Percentiles rank a stretch among this genome's conserved stretches.
Evolutionary conservation across 2,888 invertebrate species (phyloP).

Genomic region (Drosophila kokeensis): DNA sequence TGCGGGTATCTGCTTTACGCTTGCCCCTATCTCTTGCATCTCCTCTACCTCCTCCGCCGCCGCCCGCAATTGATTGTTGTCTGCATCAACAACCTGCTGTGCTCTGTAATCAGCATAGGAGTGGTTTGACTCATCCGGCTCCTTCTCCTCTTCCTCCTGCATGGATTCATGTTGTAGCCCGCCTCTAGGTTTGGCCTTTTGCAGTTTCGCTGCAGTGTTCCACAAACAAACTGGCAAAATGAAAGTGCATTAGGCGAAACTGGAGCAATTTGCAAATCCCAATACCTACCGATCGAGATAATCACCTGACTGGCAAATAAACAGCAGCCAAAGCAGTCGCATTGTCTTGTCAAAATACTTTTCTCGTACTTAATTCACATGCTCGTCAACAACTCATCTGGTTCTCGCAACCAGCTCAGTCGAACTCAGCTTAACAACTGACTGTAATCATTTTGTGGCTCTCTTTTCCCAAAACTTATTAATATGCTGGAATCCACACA

Average conservation of each 20-base stretch:
- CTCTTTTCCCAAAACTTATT: constrained; percentile 36
- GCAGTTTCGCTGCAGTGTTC: constrained; percentile 70
- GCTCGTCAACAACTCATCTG: background rate
- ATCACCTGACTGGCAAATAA: constrained; percentile 70
- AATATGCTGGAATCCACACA: constrained; percentile 63
- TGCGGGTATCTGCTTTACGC: constrained; percentile 60
- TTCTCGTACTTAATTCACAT: constrained; percentile 2
- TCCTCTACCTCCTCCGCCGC: constrained; percentile 11
- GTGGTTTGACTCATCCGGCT: constrained; percentile 10
- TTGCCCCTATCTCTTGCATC: constrained; percentile 17
- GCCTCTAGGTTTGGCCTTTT: constrained; percentile 34
- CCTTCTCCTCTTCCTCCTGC: constrained; percentile 5
- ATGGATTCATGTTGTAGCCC: constrained; percentile 14
- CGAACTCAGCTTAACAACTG: constrained; percentile 30
- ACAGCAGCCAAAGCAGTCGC: constrained; percentile 45
- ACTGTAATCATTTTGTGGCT: constrained; percentile 21
- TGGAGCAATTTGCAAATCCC: constrained; percentile 51
- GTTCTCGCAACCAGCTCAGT: constrained; percentile 1
- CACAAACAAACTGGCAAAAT: constrained; percentile 73
- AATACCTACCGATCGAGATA: constrained; percentile 26
- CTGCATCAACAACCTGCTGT: constrained; percentile 58
- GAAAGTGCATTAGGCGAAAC: constrained; percentile 72
- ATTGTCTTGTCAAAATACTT: constrained; percentile 18
- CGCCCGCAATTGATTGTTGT: constrained; percentile 70
- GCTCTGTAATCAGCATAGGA: constrained; percentile 63